Evolutionary conservation across 2,888 invertebrate species (phyloP).

Genomic region (Arenicola marina): DNA sequence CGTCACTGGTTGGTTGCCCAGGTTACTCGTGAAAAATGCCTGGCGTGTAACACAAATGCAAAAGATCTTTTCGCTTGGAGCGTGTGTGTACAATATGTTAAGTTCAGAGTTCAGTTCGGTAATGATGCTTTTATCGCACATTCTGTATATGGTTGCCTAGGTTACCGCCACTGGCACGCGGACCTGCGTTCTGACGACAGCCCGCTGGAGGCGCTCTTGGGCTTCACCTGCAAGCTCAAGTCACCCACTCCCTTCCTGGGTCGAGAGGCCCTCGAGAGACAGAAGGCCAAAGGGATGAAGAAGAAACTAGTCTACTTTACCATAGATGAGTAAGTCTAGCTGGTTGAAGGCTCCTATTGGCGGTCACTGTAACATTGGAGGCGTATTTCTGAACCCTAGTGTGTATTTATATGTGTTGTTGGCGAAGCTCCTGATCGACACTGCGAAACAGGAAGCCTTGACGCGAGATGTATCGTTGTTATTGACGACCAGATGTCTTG

Average conservation of each 20-base stretch:
- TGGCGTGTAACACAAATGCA: too few relatives aligned
- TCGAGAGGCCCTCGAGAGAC: constrained; percentile 72
- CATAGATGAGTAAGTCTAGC: constrained; percentile 50
- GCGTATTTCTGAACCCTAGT: neutral
- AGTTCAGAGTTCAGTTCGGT: too few relatives aligned
- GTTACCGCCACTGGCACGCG: constrained; percentile 84
- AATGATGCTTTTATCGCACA: too few relatives aligned
- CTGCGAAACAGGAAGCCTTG: too few relatives aligned
- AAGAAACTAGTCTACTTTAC: constrained; percentile 71
- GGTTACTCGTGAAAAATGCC: too few relatives aligned
- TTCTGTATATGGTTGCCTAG: constrained; percentile 36
- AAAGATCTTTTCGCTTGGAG: too few relatives aligned
- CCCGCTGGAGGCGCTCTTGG: constrained; percentile 82
- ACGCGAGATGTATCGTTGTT: neutral
- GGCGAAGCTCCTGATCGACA: too few relatives aligned
- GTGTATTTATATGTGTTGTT: neutral
- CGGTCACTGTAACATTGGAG: neutral
- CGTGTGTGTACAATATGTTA: too few relatives aligned
- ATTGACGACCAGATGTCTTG: neutral
- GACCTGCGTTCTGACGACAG: constrained; percentile 83
- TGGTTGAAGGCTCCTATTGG: neutral
- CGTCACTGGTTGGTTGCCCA: too few relatives aligned
- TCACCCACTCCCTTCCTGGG: constrained; percentile 76
- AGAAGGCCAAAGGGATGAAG: constrained; percentile 69
- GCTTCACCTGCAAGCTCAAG: constrained; percentile 76